Conservation (phyloP, 2,888 invertebrate genomes). For the Holacanthella duospinosa region DNA sequence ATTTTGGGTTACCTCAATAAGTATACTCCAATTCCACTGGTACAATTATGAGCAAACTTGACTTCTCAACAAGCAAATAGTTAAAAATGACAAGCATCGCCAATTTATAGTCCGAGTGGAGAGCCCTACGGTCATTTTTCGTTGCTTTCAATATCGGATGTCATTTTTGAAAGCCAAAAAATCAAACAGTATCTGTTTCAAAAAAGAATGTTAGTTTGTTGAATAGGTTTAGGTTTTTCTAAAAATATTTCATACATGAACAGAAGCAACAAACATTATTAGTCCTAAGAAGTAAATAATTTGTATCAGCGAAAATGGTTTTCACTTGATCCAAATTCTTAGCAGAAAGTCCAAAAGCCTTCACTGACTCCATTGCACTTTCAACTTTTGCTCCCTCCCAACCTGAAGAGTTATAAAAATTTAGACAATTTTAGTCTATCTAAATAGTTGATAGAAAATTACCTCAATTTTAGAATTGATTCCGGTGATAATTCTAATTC, state of each 20-base stretch:
- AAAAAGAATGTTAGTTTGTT: background rate
- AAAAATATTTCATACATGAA: conserved; percentile 92
- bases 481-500: conserved; percentile 30
- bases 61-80: conserved; percentile 82
- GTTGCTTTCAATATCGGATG: conserved; percentile 83
- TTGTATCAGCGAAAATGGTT: conserved; percentile 90
- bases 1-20: conserved; percentile 90
- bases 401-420: conserved; percentile 41
- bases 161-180: conserved; percentile 97
- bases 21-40: conserved; percentile 70
- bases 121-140: conserved; percentile 75
- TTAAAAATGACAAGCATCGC: conserved; percentile 84
- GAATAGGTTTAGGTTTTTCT: too few relatives aligned
- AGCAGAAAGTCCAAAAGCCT: conserved; percentile 70
- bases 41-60: conserved; percentile 80
- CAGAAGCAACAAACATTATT: conserved; percentile 79
- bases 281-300: conserved; percentile 77
- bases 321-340: conserved; percentile 96
- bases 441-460: background rate
- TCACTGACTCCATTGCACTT: conserved; percentile 58
- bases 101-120: conserved; percentile 82
- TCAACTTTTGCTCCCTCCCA: conserved; percentile 65
- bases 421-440: background rate
- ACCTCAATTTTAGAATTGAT: conserved; percentile 33
- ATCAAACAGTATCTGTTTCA: conserved; percentile 78